A percentile compares a stretch with the other conserved stretches of the same genome.
Conservation (phyloP, 1,140 invertebrate species). For the Ephestia elutella region DNA sequence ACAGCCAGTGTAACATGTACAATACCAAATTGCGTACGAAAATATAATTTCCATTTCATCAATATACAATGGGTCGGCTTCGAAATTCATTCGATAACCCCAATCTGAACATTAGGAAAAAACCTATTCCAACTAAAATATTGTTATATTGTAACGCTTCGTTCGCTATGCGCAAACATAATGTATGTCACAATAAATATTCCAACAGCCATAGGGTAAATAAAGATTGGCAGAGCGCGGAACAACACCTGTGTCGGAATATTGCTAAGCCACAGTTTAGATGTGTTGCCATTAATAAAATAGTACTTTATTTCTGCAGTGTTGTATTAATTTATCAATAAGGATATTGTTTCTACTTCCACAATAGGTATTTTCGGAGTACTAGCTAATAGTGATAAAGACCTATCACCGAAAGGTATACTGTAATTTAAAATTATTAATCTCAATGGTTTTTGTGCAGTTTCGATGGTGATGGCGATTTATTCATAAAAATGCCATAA, state of each 20-base stretch:
- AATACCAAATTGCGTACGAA: not conserved
- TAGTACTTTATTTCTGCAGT: no score
- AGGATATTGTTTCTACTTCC: no score
- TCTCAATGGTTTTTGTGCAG: no score
- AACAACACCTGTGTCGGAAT: not conserved
- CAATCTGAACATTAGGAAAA: not conserved
- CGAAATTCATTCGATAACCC: not conserved
- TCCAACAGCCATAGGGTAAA: not conserved
- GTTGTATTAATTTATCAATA: no score
- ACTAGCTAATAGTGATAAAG: no score
- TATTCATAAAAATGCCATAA: no score
- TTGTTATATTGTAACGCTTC: not conserved
- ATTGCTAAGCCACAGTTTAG: not conserved
- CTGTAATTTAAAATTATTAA: no score
- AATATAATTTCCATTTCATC: not conserved
- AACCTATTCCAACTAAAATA: not conserved
- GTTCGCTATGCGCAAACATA: not conserved
- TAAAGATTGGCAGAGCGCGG: constrained; percentile 3
- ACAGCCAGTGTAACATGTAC: no score
- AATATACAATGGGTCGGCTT: not conserved
- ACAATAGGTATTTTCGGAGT: no score
- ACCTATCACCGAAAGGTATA: no score
- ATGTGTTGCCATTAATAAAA: no score
- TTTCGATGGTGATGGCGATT: no score
- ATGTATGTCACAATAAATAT: not conserved